These are phyloP conservation scores for Drosophila kambysellisi DNA, from an alignment of 2,888 invertebrate species.

Conservation along the genomic window DNA sequence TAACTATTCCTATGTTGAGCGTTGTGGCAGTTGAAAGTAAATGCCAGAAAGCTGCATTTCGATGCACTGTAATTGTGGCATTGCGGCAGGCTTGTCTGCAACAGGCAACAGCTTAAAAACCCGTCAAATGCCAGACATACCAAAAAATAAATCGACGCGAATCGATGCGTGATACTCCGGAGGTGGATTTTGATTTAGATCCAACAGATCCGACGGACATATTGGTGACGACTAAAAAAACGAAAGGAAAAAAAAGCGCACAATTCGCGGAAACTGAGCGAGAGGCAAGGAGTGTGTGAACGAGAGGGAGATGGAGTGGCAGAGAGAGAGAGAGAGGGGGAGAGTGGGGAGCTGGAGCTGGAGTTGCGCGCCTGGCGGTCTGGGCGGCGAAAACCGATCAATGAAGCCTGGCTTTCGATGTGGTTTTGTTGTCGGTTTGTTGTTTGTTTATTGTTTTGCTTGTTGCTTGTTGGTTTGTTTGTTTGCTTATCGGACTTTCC, in stretches of 20 bases:
- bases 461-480: not conserved
- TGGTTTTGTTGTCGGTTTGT: conserved; percentile 31
- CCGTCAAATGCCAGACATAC: conserved; percentile 80
- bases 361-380: conserved; percentile 72
- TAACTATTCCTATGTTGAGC: not conserved
- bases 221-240: conserved; percentile 71
- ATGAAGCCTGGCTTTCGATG: conserved; percentile 67
- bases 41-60: not conserved
- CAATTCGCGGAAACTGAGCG: conserved; percentile 65
- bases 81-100: conserved; percentile 37
- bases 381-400: conserved; percentile 73
- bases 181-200: conserved; percentile 73
- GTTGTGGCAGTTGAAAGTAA: not conserved
- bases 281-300: not conserved
- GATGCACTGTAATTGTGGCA: conserved; percentile 51
- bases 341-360: not conserved
- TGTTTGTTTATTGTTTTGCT: not conserved
- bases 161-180: conserved; percentile 74
- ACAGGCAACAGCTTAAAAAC: conserved; percentile 67
- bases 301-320: not conserved
- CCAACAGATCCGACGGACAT: conserved; percentile 62
- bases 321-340: not conserved
- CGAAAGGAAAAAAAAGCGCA: conserved; percentile 18
- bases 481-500: conserved; percentile 14
- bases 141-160: conserved; percentile 68